Evolutionary conservation across 2,113 vertebrate genomes (phyloP).

Genomic region (Anarrhichthys ocellatus): DNA sequence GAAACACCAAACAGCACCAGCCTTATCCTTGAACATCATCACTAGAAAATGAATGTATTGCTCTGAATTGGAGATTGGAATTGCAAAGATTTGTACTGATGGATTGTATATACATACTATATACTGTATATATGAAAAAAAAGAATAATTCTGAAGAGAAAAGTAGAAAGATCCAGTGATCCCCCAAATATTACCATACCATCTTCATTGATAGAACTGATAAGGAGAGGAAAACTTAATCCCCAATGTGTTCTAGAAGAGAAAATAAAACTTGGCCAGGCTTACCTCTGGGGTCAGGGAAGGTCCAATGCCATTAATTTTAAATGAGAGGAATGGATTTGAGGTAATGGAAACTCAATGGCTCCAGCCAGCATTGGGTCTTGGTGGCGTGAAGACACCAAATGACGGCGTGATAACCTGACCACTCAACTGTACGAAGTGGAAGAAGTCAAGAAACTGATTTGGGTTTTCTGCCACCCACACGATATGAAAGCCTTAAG

Average conservation of each 20-base stretch:
- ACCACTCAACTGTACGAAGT: slow-evolving; percentile 61
- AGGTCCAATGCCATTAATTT: slow-evolving; percentile 79
- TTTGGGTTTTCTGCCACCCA: slow-evolving; percentile 55
- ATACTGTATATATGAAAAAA: neutral
- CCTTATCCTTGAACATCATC: neutral
- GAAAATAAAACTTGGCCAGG: slow-evolving; percentile 28
- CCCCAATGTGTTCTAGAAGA: slow-evolving; percentile 51
- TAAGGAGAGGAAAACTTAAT: slow-evolving; percentile 37
- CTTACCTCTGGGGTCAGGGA: slow-evolving; percentile 71
- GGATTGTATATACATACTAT: neutral
- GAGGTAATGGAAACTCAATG: slow-evolving; percentile 78
- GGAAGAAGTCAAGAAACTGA: slow-evolving; percentile 62
- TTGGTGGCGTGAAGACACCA: slow-evolving; percentile 65
- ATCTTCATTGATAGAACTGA: slow-evolving; percentile 28
- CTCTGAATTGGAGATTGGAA: neutral
- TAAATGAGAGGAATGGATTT: slow-evolving; percentile 81
- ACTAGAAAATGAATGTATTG: neutral
- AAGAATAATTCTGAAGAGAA: neutral
- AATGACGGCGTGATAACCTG: slow-evolving; percentile 64
- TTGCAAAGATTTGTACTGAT: neutral
- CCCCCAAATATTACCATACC: slow-evolving; percentile 10
- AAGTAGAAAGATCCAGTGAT: neutral
- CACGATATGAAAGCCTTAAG: slow-evolving; percentile 29
- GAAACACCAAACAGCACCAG: neutral
- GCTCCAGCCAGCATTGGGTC: slow-evolving; percentile 70